phyloP scores from a whole-genome alignment of 1,140 invertebrate genomes.

The Sminthurinus signatus region DNA sequence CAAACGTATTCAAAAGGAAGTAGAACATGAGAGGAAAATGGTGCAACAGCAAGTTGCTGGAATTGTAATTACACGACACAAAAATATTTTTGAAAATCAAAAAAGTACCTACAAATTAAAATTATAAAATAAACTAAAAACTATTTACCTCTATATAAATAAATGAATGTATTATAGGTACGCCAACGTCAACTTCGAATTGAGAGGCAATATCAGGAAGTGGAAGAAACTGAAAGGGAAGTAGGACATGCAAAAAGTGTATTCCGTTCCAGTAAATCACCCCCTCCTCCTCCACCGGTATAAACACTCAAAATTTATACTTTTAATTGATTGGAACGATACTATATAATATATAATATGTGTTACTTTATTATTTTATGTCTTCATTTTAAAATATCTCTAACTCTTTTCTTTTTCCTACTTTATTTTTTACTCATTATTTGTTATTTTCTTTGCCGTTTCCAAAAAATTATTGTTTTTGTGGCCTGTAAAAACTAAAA shows the following conservation, averaged over 20 bases:
- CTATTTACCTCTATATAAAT: too few relatives aligned
- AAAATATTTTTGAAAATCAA: too few relatives aligned
- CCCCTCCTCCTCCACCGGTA: constrained; percentile 39
- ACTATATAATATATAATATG: not conserved
- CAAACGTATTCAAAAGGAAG: constrained; percentile 35
- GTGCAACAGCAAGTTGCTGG: constrained; percentile 37
- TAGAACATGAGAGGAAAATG: constrained; percentile 40
- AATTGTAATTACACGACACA: too few relatives aligned
- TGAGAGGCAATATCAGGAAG: constrained; percentile 40
- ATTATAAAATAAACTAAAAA: too few relatives aligned
- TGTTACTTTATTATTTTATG: too few relatives aligned
- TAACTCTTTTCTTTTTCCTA: too few relatives aligned
- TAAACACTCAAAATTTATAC: not conserved
- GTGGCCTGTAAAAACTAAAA: too few relatives aligned
- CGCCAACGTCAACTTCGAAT: constrained; percentile 38
- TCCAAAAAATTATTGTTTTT: too few relatives aligned
- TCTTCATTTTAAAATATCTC: too few relatives aligned
- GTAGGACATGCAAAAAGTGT: constrained; percentile 22
- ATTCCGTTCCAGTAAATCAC: constrained; percentile 9
- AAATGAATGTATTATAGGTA: too few relatives aligned
- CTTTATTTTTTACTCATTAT: not conserved
- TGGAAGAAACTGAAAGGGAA: constrained; percentile 39
- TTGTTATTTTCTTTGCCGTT: constrained; percentile 5
- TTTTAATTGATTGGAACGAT: not conserved
- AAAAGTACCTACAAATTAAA: too few relatives aligned